These are phyloP conservation scores for Lucilia cuprina DNA, from an alignment of 1,140 invertebrate species.

Conservation along the genomic window DNA sequence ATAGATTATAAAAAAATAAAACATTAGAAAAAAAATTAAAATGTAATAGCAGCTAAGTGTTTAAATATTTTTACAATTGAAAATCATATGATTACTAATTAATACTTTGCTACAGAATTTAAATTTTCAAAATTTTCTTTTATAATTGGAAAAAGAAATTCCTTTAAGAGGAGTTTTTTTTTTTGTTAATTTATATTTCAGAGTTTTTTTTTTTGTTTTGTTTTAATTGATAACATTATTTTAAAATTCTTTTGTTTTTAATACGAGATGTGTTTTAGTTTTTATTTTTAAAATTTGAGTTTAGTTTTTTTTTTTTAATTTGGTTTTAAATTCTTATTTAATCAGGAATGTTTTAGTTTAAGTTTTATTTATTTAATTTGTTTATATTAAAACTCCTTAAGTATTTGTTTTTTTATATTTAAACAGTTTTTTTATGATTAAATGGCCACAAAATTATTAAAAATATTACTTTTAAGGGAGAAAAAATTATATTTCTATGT, in stretches of 20 bases:
- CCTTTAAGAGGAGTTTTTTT: not conserved
- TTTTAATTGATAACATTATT: too few species aligned
- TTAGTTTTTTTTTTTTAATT: too few species aligned
- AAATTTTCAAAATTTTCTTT: not conserved
- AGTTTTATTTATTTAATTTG: not conserved
- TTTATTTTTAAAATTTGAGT: too few species aligned
- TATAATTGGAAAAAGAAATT: not conserved
- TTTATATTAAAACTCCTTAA: not conserved
- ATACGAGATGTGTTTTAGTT: too few species aligned
- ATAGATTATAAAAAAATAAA: not conserved
- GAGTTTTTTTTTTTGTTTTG: too few species aligned
- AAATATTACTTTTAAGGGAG: not conserved
- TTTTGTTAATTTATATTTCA: not conserved
- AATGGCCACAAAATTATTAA: not conserved
- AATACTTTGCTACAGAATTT: not conserved
- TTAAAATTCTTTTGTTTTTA: too few species aligned
- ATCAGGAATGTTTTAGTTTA: not conserved
- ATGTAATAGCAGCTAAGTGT: not conserved
- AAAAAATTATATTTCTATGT: not conserved
- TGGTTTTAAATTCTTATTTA: not conserved
- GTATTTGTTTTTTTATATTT: not conserved
- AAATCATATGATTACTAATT: not conserved
- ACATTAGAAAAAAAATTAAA: not conserved
- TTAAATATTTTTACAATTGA: not conserved
- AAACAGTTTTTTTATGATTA: not conserved